Percentiles rank a stretch among this genome's conserved stretches.
phyloP scores from a whole-genome alignment of 2,113 vertebrate species.

The Toxotes jaculatrix region DNA sequence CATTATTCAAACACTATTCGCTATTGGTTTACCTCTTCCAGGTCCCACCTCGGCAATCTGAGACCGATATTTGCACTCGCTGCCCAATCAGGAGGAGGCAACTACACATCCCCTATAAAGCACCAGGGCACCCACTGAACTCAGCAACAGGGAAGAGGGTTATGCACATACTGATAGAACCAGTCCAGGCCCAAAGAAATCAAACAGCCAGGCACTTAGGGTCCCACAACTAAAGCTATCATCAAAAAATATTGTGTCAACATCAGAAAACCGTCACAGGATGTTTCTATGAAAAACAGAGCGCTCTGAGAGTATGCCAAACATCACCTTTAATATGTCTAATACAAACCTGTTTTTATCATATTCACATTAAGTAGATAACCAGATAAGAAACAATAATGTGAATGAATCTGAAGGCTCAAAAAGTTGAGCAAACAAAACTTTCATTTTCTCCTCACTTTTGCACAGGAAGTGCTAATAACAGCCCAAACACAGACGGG shows the following conservation, averaged over 20 bases:
- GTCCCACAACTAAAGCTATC: no score
- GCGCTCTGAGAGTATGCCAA: constrained; percentile 4
- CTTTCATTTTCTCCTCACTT: background rate
- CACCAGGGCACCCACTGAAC: no score
- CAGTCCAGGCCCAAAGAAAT: no score
- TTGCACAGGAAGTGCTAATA: background rate
- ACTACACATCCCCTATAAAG: no score
- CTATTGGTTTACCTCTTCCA: no score
- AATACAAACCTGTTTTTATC: background rate
- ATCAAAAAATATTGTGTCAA: background rate
- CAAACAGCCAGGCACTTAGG: no score
- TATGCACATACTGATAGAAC: no score
- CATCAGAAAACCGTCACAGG: background rate
- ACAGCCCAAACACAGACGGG: background rate
- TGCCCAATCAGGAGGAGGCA: no score
- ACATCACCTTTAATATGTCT: constrained; percentile 29
- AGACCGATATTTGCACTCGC: no score
- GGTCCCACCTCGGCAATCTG: no score
- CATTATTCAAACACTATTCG: no score
- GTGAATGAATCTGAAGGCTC: background rate
- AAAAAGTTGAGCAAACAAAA: background rate
- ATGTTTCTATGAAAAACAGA: background rate
- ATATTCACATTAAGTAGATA: background rate
- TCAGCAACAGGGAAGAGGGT: no score
- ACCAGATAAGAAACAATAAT: background rate